Evolutionary conservation across 1,140 invertebrate species (phyloP), one percentile per base, ranked within the genome.

Genomic region (Lutraria rhynchaena): DNA sequence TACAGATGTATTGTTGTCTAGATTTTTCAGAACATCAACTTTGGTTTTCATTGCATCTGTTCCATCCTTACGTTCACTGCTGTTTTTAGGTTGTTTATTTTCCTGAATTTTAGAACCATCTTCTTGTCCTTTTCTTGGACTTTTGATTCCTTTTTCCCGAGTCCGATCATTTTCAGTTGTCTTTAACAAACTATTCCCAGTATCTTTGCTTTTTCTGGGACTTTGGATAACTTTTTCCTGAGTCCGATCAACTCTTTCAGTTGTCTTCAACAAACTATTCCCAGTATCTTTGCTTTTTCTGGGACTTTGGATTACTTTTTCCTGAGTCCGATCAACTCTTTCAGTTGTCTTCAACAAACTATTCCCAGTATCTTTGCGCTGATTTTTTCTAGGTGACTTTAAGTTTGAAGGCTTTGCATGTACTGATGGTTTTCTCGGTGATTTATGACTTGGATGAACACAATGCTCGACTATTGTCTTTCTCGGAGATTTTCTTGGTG

Each of bases 331-430:
- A n/a, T n/a, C n/a, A 9, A 37, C 19, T n/a, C 51, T 55, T 55
- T 5, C 5, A 19, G 4, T 55, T 19, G 5, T 19, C 7, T 22
- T 9, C n/a, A 22, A 7, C 7, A 5, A 11, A 7, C 51, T 55
- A 44, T 22, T 46, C 1, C n/a, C 46, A n/a, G 29, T n/a, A n/a
- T 65, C 24, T 24, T 41, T 63, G 15, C 24, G 31, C 1, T 22
- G 60, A 41, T 22, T 63, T 63, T 44, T 63, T 22, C 35, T 63
- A 19, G 60, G 60, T 41, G 60, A 63, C n/a, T n/a, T n/a, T n/a
- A 63, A 33, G 3, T n/a, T 41, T 4, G 22, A 33, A n/a, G 5
- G 17, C 13, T 63, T 5, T 37, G 35, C 27, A 41, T 22, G 60
- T 22, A 33, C 24, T 33, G 13, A 4, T 27, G 31, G 55, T 9